Conservation (phyloP, 2,888 invertebrate genomes). For the Megalurothrips usitatus region DNA sequence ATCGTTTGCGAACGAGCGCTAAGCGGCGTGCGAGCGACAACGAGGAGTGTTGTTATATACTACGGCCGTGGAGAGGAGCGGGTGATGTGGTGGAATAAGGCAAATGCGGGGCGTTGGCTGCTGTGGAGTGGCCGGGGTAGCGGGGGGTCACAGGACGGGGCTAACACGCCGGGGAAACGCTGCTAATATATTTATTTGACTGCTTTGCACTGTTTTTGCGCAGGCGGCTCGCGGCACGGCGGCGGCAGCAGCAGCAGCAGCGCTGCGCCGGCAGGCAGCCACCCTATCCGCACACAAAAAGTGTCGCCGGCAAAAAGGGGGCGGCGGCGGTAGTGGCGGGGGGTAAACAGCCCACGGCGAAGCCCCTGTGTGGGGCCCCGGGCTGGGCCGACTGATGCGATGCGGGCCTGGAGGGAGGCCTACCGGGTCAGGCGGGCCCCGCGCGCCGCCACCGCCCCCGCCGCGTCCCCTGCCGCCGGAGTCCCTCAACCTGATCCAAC, state of each 20-base stretch:
- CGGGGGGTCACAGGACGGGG: neutral
- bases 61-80: no score
- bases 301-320: neutral
- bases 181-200: constrained; percentile 19
- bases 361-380: neutral
- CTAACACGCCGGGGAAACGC: constrained; percentile 3
- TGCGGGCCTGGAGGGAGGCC: neutral
- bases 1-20: no score
- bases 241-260: no score
- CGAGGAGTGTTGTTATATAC: no score
- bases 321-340: neutral
- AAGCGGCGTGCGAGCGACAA: no score
- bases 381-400: neutral
- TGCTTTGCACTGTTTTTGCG: constrained; percentile 19
- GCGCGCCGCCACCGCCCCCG: neutral
- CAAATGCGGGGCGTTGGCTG: neutral
- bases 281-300: neutral
- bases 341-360: neutral
- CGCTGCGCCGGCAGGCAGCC: neutral
- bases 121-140: neutral
- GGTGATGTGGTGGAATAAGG: no score
- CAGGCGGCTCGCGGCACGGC: neutral
- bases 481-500: neutral
- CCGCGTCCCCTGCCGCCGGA: neutral
- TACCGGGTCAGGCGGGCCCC: neutral